phyloP scores from a whole-genome alignment of 2,888 invertebrate genomes.

The Trypoxylon attenuatum region DNA sequence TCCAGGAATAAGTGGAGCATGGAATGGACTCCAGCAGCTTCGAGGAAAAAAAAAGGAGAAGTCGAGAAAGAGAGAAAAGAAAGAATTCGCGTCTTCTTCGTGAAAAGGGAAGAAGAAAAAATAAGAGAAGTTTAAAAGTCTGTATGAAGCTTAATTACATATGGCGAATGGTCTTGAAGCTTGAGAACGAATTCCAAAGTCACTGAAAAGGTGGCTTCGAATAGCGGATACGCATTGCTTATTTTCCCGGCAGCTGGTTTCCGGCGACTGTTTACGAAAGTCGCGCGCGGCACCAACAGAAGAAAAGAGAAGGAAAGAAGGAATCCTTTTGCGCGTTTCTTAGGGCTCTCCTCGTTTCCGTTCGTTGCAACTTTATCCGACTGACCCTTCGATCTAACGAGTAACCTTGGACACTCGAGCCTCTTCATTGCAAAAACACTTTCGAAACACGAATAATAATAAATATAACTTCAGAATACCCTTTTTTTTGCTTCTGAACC shows the following conservation, averaged over 20 bases:
- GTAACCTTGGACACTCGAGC: neutral
- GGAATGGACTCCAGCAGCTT: constrained; percentile 35
- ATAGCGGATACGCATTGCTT: constrained; percentile 25
- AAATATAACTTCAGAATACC: too few relatives aligned
- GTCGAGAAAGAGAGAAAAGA: neutral
- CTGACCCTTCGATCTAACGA: neutral
- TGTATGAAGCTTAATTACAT: too few relatives aligned
- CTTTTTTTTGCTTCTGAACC: too few relatives aligned
- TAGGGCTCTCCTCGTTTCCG: neutral
- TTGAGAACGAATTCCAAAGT: too few relatives aligned
- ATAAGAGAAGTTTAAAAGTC: too few relatives aligned
- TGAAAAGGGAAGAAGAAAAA: neutral
- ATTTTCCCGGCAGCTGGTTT: constrained; percentile 35
- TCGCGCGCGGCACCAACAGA: neutral
- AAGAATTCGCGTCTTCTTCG: neutral
- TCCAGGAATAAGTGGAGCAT: constrained; percentile 38
- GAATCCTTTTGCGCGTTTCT: too few relatives aligned
- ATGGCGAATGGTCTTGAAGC: too few relatives aligned
- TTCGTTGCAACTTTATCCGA: neutral
- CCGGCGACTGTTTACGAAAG: constrained; percentile 39
- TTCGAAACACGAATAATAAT: neutral
- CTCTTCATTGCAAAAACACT: neutral
- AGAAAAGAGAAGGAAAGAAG: constrained; percentile 1
- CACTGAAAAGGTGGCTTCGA: too few relatives aligned
- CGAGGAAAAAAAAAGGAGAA: constrained; percentile 32